Evolutionary conservation across 2,113 vertebrate species (phyloP), one percentile per base, ranked within the genome.

Genomic region (Psammodynastes pulverulentus): DNA sequence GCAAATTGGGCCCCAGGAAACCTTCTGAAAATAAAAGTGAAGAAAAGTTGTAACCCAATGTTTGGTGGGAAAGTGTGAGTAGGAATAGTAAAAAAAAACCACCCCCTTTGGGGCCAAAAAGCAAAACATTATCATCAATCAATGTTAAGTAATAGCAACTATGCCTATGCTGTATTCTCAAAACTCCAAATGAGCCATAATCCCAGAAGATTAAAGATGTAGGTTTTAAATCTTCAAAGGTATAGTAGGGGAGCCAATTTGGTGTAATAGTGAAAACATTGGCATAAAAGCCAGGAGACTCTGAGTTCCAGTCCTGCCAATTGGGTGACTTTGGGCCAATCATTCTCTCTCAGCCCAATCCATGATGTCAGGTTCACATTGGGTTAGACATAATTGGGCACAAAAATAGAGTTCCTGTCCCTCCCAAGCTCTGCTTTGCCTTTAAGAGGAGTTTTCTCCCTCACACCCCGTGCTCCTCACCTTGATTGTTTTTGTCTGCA

Each of bases 401-500:
- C 34, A 45, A 87, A 34, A 34, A n/a, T 46, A 15, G 29, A 49
- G 29, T 51, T 51, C 19, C 10, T 58, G 7, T 46, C 34, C 46
- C 17, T 86, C 12, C 79, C 10, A 29, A 21, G 51, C 21, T 49
- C 43, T 26, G 29, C 43, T 45, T 48, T 46, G 24, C 49, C 52
- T 29, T 48, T 62, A 24, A 39, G 84, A 9, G 9, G 34, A n/a
- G 43, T 52, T 23, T 46, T n/a, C 53, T n/a, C 53, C 9, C 45
- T 10, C 67, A 46, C 8, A 24, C 34, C 23, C 29, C 15, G 0
- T 19, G 13, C 23, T 51, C 0, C 97, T 97, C 95, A 99, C 99
- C 99, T 99, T 99, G 98, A 99, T 99, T 97, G 98, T 99, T 98
- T 99, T 99, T 90, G 99, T 99, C 96, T 99, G 99, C 95, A 99